These are phyloP conservation scores for Nemopilema nomurai DNA, from an alignment of 30 jellyfish, hydroid and myxozoan genomes.

Conservation along the genomic window DNA sequence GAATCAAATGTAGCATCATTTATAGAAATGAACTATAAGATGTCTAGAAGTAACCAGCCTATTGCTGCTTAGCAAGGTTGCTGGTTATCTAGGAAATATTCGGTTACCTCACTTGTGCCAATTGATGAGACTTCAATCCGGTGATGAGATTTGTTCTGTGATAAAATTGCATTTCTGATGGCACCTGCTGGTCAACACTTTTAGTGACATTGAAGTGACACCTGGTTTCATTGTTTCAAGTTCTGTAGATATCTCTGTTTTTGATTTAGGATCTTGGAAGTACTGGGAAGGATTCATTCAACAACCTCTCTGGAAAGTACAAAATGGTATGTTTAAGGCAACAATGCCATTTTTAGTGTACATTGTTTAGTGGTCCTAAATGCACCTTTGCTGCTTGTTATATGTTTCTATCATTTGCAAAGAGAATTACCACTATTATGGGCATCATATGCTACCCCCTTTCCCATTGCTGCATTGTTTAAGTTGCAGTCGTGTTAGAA, in stretches of 20 bases:
- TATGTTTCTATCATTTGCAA: neutral
- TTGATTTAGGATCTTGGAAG: slow-evolving; percentile 81
- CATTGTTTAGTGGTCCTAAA: neutral
- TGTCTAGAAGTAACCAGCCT: neutral
- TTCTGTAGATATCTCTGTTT: neutral
- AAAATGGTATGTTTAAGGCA: slow-evolving; percentile 66
- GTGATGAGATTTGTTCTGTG: slow-evolving; percentile 24
- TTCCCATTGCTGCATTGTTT: slow-evolving; percentile 39
- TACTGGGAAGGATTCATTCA: slow-evolving; percentile 93
- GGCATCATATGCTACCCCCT: slow-evolving; percentile 30
- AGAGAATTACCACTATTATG: neutral
- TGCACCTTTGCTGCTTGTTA: neutral
- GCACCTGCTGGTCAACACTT: neutral
- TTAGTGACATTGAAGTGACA: no score
- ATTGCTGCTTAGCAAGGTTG: neutral
- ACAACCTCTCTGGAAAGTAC: slow-evolving; percentile 83
- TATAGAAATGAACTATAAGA: no score
- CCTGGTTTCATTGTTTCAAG: no score
- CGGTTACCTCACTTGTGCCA: no score
- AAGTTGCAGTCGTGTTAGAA: slow-evolving; percentile 34
- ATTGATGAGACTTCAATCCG: slow-evolving; percentile 58
- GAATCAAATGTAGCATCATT: no score
- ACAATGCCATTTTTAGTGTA: neutral
- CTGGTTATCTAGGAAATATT: no score
- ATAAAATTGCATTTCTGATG: slow-evolving; percentile 29